Evolutionary conservation across 2,888 invertebrate genomes (phyloP).

Genomic region (Lepeophtheirus nordmannii): DNA sequence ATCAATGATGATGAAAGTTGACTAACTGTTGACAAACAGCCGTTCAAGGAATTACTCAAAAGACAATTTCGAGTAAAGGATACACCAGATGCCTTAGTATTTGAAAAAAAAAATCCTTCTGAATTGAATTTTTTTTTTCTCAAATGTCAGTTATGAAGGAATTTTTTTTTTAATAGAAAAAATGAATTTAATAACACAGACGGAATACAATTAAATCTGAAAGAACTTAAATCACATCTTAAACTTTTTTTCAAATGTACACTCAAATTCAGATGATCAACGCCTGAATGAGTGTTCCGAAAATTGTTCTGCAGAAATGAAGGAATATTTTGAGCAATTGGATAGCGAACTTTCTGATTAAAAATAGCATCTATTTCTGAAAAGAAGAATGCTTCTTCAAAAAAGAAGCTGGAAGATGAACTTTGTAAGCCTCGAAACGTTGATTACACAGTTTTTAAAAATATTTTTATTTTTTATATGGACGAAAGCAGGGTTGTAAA

Average conservation of each 20-base stretch:
- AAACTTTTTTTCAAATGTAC: not conserved
- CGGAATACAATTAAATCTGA: not conserved
- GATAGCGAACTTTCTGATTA: not conserved
- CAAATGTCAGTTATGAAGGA: constrained; percentile 16
- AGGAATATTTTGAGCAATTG: constrained; percentile 8
- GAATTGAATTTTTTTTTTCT: not conserved
- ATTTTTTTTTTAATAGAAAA: not conserved
- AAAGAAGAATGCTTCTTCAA: not conserved
- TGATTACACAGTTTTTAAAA: constrained; percentile 12
- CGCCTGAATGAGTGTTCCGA: not conserved
- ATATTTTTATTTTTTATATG: constrained; percentile 4
- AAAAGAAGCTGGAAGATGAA: not conserved
- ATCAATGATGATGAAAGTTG: constrained; percentile 13
- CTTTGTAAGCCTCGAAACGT: constrained; percentile 13
- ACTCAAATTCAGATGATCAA: not conserved
- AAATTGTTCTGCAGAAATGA: not conserved
- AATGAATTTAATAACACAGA: not conserved
- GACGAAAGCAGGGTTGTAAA: not conserved
- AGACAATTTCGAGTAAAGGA: not conserved
- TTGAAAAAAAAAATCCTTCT: constrained; percentile 6
- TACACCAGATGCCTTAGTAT: not conserved
- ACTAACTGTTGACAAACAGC: not conserved
- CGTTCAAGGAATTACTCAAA: constrained; percentile 9
- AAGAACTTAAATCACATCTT: not conserved
- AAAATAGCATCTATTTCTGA: not conserved